Evolutionary conservation across 2,113 vertebrate species (phyloP).

Genomic region (Loxodonta africana): DNA sequence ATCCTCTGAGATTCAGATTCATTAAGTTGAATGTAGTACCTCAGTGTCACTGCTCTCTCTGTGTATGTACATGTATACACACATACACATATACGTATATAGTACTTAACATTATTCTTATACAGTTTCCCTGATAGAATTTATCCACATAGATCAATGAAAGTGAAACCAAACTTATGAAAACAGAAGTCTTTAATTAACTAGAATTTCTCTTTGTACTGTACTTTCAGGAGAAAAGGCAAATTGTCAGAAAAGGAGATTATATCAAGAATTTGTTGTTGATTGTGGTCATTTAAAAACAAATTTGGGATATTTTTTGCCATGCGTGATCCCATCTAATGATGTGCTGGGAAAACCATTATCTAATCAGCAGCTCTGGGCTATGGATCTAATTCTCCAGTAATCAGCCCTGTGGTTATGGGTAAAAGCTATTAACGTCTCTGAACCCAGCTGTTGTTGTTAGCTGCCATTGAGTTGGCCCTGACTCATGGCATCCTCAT

Average conservation of each 20-base stretch:
- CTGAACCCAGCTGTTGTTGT: not conserved
- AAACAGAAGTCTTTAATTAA: not conserved
- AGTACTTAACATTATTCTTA: not conserved
- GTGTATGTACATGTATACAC: too few relatives aligned
- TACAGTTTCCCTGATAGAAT: not conserved
- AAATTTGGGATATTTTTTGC: not conserved
- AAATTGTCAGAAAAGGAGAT: slow-evolving; percentile 1
- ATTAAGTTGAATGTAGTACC: not conserved
- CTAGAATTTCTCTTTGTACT: not conserved
- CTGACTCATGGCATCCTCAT: not conserved
- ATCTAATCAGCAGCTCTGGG: not conserved
- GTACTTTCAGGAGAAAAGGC: not conserved
- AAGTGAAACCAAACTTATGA: not conserved
- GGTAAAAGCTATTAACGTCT: slow-evolving; percentile 16
- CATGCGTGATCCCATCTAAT: not conserved
- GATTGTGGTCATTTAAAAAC: not conserved
- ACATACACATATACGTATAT: not conserved
- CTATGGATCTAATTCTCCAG: not conserved
- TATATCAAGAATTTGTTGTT: not conserved
- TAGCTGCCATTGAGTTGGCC: not conserved
- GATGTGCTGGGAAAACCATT: not conserved
- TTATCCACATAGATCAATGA: not conserved
- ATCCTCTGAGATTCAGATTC: not conserved
- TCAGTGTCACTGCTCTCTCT: too few relatives aligned
- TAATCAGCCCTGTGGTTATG: not conserved